A percentile compares a stretch with the other conserved stretches of the same genome.
phyloP scores from a whole-genome alignment of 2,888 invertebrate genomes.

The Netelia virgata region DNA sequence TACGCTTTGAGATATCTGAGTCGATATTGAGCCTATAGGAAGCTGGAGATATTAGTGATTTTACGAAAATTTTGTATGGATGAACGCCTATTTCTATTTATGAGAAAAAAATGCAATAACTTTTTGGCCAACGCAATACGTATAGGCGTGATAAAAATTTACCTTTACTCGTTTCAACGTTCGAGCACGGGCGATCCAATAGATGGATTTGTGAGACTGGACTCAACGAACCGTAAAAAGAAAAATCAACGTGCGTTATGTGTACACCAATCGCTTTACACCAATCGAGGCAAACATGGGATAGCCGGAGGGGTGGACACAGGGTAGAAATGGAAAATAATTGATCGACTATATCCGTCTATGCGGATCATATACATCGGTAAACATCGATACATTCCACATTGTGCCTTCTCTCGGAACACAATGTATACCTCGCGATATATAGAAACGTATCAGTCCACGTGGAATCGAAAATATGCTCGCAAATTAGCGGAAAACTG shows the following conservation, averaged over 20 bases:
- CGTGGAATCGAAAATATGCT: not conserved
- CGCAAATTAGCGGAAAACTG: constrained; percentile 36
- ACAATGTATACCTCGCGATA: not conserved
- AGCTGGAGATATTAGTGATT: no score
- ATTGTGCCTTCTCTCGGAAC: not conserved
- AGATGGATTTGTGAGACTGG: not conserved
- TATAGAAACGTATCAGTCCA: not conserved
- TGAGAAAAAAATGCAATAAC: no score
- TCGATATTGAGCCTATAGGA: no score
- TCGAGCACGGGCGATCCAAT: not conserved
- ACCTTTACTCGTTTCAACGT: not conserved
- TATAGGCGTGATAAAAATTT: not conserved
- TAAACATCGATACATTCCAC: not conserved
- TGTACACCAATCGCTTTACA: constrained; percentile 5
- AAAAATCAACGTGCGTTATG: constrained; percentile 4
- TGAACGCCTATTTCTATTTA: no score
- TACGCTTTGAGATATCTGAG: not conserved
- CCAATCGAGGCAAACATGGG: not conserved
- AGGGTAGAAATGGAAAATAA: constrained; percentile 1
- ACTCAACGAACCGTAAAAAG: constrained; percentile 11
- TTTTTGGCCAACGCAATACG: not conserved
- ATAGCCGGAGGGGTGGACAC: not conserved
- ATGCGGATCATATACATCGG: not conserved
- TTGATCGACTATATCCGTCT: constrained; percentile 21
- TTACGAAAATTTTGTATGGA: no score